A percentile compares a stretch with the other conserved stretches of the same genome.
These are phyloP conservation scores for Thermophis baileyi DNA, from an alignment of 2,113 vertebrate species.

Conservation along the genomic window DNA sequence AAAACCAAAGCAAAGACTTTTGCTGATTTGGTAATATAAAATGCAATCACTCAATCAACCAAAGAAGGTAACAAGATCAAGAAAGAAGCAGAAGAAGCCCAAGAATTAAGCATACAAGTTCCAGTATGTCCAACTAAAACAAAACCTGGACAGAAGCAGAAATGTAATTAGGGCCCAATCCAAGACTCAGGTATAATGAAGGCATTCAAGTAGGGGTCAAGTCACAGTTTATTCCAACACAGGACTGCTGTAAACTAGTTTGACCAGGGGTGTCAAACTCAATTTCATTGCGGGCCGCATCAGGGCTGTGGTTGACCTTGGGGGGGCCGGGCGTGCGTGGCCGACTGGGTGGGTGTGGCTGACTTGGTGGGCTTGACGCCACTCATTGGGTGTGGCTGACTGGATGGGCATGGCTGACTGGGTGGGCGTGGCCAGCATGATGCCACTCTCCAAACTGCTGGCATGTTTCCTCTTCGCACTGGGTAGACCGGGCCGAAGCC, in stretches of 20 bases:
- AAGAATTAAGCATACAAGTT: background rate
- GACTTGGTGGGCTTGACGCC: too few species aligned
- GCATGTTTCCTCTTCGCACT: too few species aligned
- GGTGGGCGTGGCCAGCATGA: too few species aligned
- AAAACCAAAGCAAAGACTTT: background rate
- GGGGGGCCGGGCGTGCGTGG: too few species aligned
- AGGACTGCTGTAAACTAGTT: background rate
- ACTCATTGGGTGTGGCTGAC: too few species aligned
- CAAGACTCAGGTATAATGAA: background rate
- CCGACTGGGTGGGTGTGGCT: too few species aligned
- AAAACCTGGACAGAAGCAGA: background rate
- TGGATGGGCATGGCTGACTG: too few species aligned
- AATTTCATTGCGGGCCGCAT: too few species aligned
- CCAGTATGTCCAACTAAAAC: background rate
- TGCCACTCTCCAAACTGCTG: too few species aligned
- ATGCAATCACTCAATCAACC: background rate
- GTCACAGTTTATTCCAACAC: background rate
- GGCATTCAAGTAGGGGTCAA: background rate
- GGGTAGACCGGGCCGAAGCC: too few species aligned
- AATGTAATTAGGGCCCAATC: background rate
- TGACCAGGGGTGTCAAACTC: too few species aligned
- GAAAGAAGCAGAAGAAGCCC: background rate
- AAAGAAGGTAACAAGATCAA: background rate
- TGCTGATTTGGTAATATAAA: background rate
- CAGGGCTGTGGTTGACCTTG: too few species aligned